Evolutionary conservation across 2,888 invertebrate species (phyloP).

Genomic region (Polymixis flavicincta): DNA sequence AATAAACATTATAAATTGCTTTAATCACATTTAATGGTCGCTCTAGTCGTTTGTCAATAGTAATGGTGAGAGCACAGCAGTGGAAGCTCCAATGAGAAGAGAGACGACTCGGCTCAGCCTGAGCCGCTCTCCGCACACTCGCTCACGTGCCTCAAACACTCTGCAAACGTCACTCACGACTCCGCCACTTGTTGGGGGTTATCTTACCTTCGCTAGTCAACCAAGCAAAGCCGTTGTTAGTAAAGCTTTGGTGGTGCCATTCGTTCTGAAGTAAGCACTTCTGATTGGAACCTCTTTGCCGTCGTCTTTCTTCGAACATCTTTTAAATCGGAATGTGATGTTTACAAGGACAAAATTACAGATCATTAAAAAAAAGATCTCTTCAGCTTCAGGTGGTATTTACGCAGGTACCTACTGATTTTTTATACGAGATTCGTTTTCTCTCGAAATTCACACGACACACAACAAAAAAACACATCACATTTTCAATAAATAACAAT

Average conservation of each 20-base stretch:
- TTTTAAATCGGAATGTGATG: background rate
- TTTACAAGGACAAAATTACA: background rate
- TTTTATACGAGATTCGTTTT: background rate
- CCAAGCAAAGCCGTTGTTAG: background rate
- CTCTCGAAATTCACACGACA: too few relatives aligned
- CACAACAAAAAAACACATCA: background rate
- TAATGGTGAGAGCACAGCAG: slow-evolving; percentile 36
- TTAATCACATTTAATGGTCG: slow-evolving; percentile 80
- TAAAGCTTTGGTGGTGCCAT: background rate
- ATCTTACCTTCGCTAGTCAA: background rate
- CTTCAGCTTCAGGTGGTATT: background rate
- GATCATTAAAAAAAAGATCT: background rate
- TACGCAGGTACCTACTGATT: background rate
- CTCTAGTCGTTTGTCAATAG: slow-evolving; percentile 55
- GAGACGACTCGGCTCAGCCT: background rate
- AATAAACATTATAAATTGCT: slow-evolving; percentile 84
- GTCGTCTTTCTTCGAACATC: background rate
- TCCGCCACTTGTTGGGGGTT: too few relatives aligned
- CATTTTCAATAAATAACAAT: background rate
- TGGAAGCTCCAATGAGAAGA: background rate
- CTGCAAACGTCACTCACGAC: background rate
- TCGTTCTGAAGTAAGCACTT: background rate
- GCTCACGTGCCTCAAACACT: too few relatives aligned
- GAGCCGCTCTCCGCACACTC: too few relatives aligned
- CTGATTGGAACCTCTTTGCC: background rate